Conservation (phyloP, 2,797 vertebrate species). For the Betta splendens region DNA sequence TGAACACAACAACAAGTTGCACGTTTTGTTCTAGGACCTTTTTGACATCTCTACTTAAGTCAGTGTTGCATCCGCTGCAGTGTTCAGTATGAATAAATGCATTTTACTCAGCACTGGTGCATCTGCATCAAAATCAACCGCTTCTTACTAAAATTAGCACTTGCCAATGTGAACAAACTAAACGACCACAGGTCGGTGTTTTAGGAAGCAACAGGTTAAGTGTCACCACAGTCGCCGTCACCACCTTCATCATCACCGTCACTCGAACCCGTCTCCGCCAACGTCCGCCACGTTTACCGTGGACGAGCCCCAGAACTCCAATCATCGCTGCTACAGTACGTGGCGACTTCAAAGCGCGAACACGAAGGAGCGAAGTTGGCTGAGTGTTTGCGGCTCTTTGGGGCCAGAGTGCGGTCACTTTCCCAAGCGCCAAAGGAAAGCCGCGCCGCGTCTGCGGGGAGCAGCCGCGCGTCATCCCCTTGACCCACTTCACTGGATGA, state of each 20-base stretch:
- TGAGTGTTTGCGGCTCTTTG: not conserved
- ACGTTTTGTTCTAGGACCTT: not conserved
- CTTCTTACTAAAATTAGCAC: not conserved
- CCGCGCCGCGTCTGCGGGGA: constrained; percentile 15
- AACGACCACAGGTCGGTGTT: not conserved
- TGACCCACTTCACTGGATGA: constrained; percentile 33
- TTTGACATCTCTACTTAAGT: not conserved
- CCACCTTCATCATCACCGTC: not conserved
- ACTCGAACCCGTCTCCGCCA: constrained; percentile 1
- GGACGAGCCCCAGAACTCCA: not conserved
- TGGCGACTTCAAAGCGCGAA: too few relatives aligned
- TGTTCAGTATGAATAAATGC: not conserved
- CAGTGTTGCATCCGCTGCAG: not conserved
- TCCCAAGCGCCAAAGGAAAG: constrained; percentile 34
- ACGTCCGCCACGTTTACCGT: not conserved
- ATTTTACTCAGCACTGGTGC: not conserved
- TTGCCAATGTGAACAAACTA: too few relatives aligned
- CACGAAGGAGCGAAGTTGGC: not conserved
- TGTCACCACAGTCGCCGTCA: not conserved
- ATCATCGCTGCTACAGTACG: not conserved
- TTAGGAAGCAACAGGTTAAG: constrained; percentile 43
- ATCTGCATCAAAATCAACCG: not conserved
- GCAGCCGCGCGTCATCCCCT: constrained; percentile 21
- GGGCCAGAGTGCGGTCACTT: constrained; percentile 5
- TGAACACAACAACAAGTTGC: not conserved